phyloP scores from a whole-genome alignment of 1,140 invertebrate genomes.

The Apolygus lucorum region DNA sequence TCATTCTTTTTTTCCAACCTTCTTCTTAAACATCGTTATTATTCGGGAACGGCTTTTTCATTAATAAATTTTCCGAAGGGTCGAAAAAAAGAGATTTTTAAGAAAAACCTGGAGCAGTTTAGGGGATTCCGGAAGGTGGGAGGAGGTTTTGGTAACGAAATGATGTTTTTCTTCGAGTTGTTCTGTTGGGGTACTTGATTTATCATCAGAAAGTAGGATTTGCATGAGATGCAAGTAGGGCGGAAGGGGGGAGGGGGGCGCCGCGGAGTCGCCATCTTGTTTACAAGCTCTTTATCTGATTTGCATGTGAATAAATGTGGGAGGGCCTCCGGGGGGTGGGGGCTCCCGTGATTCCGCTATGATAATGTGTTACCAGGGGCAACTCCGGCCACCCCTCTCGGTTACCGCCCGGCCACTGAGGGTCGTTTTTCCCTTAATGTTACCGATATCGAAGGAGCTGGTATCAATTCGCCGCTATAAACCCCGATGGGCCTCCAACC shows the following conservation, averaged over 20 bases:
- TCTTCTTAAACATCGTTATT: background rate
- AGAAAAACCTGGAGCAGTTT: no score
- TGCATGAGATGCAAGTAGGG: background rate
- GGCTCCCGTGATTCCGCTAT: constrained; percentile 20
- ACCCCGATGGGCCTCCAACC: no score
- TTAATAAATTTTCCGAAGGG: background rate
- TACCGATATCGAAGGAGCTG: background rate
- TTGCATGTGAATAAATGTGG: constrained; percentile 28
- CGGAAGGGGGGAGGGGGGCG: constrained; percentile 4
- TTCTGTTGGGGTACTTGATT: background rate
- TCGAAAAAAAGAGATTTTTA: no score
- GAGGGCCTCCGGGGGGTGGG: background rate
- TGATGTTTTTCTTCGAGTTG: background rate
- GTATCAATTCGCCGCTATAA: no score
- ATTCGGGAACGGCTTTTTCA: background rate
- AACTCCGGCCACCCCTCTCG: background rate
- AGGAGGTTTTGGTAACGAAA: background rate
- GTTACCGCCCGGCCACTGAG: background rate
- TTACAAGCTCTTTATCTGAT: constrained; percentile 24
- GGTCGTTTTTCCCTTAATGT: background rate
- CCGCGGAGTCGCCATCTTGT: constrained; percentile 23
- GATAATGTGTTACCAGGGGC: constrained; percentile 21
- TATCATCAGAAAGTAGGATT: background rate
- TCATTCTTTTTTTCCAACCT: background rate
- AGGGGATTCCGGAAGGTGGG: background rate